A percentile compares a stretch with the other conserved stretches of the same genome.
Conservation (phyloP, 1,140 invertebrate genomes). For the Zaprionus vittiger region DNA sequence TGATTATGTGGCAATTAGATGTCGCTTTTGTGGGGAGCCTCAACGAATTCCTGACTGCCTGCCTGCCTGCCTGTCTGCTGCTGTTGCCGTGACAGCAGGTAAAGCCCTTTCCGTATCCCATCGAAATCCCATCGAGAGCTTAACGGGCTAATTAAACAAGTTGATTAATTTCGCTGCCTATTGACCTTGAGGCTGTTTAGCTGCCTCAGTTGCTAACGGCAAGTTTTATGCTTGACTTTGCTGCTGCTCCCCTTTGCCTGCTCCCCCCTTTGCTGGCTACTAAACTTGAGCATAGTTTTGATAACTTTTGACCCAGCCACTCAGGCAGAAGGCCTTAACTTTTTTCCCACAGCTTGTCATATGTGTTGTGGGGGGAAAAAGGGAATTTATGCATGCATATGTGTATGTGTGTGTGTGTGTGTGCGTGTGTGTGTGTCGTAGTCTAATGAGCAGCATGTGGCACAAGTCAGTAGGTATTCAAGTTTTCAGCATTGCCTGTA, state of each 20-base stretch:
- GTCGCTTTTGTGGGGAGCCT: constrained; percentile 73
- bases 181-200: constrained; percentile 50
- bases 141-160: constrained; percentile 74
- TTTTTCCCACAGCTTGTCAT: constrained; percentile 54
- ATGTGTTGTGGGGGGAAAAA: not conserved
- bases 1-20: constrained; percentile 80
- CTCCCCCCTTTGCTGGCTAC: too few relatives aligned
- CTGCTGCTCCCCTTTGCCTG: constrained; percentile 1
- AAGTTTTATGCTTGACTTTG: constrained; percentile 9
- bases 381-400: not conserved
- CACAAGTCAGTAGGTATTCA: constrained; percentile 48
- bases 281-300: constrained; percentile 33
- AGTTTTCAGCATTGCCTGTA: constrained; percentile 52
- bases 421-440: constrained; percentile 9
- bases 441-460: constrained; percentile 59
- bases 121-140: constrained; percentile 58
- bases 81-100: constrained; percentile 54
- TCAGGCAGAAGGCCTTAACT: constrained; percentile 10
- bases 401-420: constrained; percentile 2
- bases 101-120: constrained; percentile 5
- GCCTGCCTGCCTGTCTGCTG: not conserved
- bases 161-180: constrained; percentile 59
- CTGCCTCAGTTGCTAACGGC: constrained; percentile 4
- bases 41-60: not conserved
- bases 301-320: constrained; percentile 38